These are phyloP conservation scores for Plotosus lineatus DNA, from an alignment of 2,113 vertebrate genomes.

Conservation along the genomic window DNA sequence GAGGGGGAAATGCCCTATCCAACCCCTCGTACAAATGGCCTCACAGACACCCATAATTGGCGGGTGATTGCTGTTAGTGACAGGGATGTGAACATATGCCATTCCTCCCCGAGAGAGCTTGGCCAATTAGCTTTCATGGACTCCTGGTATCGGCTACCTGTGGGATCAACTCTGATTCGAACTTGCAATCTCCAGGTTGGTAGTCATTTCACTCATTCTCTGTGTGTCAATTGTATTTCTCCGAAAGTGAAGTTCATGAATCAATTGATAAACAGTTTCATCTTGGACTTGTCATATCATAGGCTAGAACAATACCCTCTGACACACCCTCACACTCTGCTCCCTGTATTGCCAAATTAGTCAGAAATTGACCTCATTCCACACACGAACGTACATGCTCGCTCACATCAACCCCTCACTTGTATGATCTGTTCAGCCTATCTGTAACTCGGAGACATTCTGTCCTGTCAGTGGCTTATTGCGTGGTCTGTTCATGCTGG, in stretches of 20 bases:
- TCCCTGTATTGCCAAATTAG: constrained; percentile 25
- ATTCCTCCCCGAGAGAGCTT: too few relatives aligned
- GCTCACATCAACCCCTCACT: background rate
- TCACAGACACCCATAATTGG: too few relatives aligned
- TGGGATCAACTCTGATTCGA: too few relatives aligned
- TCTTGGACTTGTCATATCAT: constrained; percentile 14
- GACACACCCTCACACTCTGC: background rate
- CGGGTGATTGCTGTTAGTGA: too few relatives aligned
- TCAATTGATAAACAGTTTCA: background rate
- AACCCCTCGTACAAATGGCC: too few relatives aligned
- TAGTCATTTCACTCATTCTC: too few relatives aligned
- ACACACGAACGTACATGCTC: constrained; percentile 6
- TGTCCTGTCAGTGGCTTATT: constrained; percentile 43
- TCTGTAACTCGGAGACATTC: constrained; percentile 2
- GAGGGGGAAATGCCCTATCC: too few relatives aligned
- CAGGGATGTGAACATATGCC: too few relatives aligned
- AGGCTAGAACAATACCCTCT: background rate
- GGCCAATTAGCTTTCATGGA: too few relatives aligned
- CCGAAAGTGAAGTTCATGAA: background rate
- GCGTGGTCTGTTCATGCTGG: constrained; percentile 31
- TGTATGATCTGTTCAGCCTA: constrained; percentile 24
- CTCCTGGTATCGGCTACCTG: too few relatives aligned
- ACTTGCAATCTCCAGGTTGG: too few relatives aligned
- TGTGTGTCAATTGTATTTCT: background rate
- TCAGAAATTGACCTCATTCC: constrained; percentile 33